Conservation (phyloP, 2,888 invertebrate genomes). For the Pammene fasciana region DNA sequence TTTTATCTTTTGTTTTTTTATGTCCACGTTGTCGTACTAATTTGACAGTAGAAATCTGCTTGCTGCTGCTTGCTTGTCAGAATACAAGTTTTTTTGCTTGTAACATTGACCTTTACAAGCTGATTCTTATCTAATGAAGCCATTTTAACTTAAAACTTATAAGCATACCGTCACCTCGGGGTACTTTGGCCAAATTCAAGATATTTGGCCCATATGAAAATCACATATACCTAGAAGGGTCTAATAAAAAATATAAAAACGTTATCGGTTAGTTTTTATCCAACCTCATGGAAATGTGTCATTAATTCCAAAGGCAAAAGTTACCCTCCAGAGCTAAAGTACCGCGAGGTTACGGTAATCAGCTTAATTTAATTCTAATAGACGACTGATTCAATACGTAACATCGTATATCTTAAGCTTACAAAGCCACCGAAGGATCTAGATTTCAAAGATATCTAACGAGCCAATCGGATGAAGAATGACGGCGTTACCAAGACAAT, state of each 20-base stretch:
- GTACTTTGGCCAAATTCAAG: no score
- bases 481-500: conserved; percentile 53
- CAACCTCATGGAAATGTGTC: no score
- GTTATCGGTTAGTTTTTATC: no score
- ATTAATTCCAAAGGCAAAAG: no score
- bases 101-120: conserved; percentile 11
- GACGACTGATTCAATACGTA: conserved; percentile 1
- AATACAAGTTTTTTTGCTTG: conserved; percentile 35
- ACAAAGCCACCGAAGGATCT: conserved; percentile 39
- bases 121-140: conserved; percentile 24
- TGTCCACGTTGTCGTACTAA: conserved; percentile 55
- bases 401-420: not conserved
- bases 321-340: no score
- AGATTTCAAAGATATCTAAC: conserved; percentile 49
- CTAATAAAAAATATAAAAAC: no score
- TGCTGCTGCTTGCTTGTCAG: no score
- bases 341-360: no score
- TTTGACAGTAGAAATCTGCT: conserved; percentile 38
- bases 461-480: conserved; percentile 40
- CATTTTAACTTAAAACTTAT: not conserved
- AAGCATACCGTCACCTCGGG: no score
- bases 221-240: no score
- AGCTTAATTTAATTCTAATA: not conserved
- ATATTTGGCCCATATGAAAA: no score
- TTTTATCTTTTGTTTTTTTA: conserved; percentile 50